Evolutionary conservation across 37 sponge, comb jelly and placozoan genomes (phyloP).

Genomic region (Spongilla lacustris): DNA sequence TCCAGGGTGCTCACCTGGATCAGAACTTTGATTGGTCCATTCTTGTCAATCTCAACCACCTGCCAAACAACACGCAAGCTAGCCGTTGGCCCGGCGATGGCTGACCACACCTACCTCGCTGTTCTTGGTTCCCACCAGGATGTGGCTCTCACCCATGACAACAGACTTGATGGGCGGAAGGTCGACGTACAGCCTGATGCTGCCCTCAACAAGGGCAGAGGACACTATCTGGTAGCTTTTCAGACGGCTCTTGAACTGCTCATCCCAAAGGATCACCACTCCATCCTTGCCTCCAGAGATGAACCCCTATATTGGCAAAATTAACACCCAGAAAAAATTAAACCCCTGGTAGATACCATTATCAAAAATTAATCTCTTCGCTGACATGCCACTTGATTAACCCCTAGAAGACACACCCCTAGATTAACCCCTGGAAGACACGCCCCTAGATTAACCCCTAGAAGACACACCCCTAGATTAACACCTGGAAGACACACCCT

Average conservation of each 20-base stretch:
- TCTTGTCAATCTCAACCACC: conserved; percentile 87
- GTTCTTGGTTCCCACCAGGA: conserved; percentile 92
- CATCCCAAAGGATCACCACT: conserved; percentile 89
- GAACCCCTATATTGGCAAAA: conserved; percentile 62
- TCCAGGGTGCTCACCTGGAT: conserved; percentile 52
- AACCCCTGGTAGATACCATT: not conserved
- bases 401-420: no score
- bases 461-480: no score
- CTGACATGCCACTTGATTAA: not conserved
- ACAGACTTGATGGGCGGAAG: conserved; percentile 85
- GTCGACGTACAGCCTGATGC: conserved; percentile 49
- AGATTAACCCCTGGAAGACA: no score
- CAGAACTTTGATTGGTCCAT: conserved; percentile 78
- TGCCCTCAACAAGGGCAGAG: conserved; percentile 32
- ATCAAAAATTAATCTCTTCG: no score
- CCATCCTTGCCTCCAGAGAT: conserved; percentile 98
- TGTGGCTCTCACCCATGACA: conserved; percentile 77
- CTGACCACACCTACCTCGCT: conserved; percentile 66
- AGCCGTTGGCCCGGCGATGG: not conserved
- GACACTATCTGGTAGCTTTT: conserved; percentile 75
- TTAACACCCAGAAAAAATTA: not conserved
- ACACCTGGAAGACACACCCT: no score
- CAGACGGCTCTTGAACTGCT: conserved; percentile 59
- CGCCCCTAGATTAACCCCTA: no score
- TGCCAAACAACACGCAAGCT: conserved; percentile 3